phyloP scores from a whole-genome alignment of 2,113 vertebrate species.

The Mobula birostris region DNA sequence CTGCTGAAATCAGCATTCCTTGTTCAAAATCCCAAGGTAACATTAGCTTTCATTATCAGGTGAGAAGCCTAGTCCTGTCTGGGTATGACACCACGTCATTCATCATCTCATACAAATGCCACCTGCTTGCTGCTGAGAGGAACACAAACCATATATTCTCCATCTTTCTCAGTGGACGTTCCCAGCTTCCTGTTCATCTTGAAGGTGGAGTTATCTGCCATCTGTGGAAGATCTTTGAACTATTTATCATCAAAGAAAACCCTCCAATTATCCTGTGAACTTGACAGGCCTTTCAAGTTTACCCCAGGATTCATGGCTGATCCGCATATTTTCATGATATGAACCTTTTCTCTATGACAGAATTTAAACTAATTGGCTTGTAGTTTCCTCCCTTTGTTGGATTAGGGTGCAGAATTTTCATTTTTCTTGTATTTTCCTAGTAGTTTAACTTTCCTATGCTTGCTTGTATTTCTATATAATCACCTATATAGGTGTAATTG shows the following conservation, averaged over 20 bases:
- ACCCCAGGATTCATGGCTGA: too few relatives aligned
- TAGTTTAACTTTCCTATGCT: too few relatives aligned
- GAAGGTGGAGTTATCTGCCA: neutral
- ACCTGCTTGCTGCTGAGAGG: neutral
- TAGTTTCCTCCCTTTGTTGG: too few relatives aligned
- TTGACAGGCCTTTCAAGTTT: too few relatives aligned
- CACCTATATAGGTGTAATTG: too few relatives aligned
- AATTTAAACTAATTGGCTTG: too few relatives aligned
- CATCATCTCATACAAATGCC: neutral
- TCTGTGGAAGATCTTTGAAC: neutral
- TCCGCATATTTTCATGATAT: too few relatives aligned
- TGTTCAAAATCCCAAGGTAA: neutral
- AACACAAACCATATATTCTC: neutral
- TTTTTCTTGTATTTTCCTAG: too few relatives aligned
- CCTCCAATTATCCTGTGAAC: neutral
- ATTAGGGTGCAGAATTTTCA: too few relatives aligned
- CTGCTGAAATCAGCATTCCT: neutral
- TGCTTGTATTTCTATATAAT: too few relatives aligned
- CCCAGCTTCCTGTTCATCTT: neutral
- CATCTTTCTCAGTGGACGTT: neutral
- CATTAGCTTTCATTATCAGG: neutral
- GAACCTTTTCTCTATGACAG: too few relatives aligned
- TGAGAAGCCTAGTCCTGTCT: neutral
- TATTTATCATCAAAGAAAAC: neutral
- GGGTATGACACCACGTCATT: neutral